Evolutionary conservation across 2,113 vertebrate genomes (phyloP).

Genomic region (Xerus inauris): DNA sequence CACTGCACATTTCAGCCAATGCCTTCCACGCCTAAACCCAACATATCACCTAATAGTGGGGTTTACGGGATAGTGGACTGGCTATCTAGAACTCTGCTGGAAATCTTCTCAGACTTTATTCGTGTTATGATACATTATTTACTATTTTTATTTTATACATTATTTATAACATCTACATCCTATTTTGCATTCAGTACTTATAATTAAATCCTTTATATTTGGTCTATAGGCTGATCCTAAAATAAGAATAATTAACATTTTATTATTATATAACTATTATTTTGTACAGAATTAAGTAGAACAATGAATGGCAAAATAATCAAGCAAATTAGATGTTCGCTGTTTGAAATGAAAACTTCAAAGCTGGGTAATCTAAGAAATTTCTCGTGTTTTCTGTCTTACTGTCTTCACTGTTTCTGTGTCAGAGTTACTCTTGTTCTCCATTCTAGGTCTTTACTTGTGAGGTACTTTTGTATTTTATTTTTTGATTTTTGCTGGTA

Average conservation of each 20-base stretch:
- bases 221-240: neutral
- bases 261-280: conserved; percentile 7
- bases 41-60: no score
- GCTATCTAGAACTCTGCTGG: no score
- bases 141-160: neutral
- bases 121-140: neutral
- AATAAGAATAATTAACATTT: conserved; percentile 18
- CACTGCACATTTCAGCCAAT: neutral
- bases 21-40: neutral
- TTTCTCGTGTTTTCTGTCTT: neutral
- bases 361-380: neutral
- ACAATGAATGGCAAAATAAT: neutral
- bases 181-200: neutral
- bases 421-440: neutral
- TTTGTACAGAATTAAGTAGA: neutral
- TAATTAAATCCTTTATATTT: neutral
- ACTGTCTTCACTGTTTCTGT: neutral
- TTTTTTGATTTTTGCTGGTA: neutral
- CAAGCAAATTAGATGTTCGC: neutral
- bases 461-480: neutral
- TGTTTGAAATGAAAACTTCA: conserved; percentile 24
- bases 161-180: neutral
- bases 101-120: neutral
- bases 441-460: neutral
- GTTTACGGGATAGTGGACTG: neutral